Conservation (phyloP, 2,888 invertebrate genomes). For the Ophraella communa region DNA sequence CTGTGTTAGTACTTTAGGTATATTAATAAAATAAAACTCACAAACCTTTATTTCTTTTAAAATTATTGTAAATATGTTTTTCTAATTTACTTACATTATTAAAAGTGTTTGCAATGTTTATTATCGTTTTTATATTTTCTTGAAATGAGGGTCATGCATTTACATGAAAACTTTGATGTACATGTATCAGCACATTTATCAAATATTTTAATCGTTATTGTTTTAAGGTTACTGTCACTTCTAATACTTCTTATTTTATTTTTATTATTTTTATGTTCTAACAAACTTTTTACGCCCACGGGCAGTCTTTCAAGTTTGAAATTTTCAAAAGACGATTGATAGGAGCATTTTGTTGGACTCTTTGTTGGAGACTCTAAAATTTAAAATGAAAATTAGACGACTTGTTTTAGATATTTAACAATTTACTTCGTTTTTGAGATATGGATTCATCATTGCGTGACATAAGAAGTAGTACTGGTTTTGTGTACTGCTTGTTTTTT, state of each 20-base stretch:
- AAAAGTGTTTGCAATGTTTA: not conserved
- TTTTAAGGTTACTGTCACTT: not conserved
- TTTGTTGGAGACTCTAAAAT: not conserved
- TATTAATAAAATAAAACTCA: no score
- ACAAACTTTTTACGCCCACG: not conserved
- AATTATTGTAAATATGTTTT: not conserved
- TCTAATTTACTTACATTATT: not conserved
- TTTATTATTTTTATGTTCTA: not conserved
- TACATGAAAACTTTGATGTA: not conserved
- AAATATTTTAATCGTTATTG: not conserved
- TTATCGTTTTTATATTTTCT: not conserved
- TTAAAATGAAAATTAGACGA: not conserved
- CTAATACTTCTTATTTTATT: not conserved
- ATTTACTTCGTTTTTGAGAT: no score
- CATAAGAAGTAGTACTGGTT: no score
- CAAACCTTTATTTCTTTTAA: no score
- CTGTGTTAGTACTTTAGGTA: no score
- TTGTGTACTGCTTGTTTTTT: no score
- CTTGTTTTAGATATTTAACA: not conserved
- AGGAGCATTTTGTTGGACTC: not conserved
- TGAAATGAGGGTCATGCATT: not conserved
- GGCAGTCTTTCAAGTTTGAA: not conserved
- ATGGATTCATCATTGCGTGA: no score
- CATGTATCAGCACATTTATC: not conserved
- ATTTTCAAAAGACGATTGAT: not conserved